Evolutionary conservation across 1,140 invertebrate genomes (phyloP), one percentile per base, ranked within the genome.

Genomic region (Ridgeia piscesae): DNA sequence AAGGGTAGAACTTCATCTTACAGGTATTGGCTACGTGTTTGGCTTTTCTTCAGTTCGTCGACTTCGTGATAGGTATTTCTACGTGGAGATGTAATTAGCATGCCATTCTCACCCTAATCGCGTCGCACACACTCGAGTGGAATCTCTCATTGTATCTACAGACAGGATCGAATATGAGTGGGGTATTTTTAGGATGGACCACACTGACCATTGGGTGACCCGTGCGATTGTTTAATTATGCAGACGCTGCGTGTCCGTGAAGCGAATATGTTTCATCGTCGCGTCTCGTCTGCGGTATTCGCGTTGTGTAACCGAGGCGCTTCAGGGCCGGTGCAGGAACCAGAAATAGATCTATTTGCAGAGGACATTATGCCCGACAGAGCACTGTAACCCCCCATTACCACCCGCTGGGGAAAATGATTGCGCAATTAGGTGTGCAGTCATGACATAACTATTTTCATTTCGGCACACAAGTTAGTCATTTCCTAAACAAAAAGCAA

Each of bases 91-190:
- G 11, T 77, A 31, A 31, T 77, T 77, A 77, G 58, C 0, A 9
- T 31, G 21, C 34, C 34, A 6, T 50, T 50, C 50, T 17, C 27
- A n/a, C 77, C 77, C 17, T 50, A 27, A 31, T 33, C 50, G 8
- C 27, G 34, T 34, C 31, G 34, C 34, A 11, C 21, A 42, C 6
- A 33, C 33, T 50, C 6, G 31, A 31, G 27, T 92, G 48, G 42
- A n/a, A 48, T 31, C 35, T 92, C n/a, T 21, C 33, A 89, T 88
- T 93, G 91, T 35, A 4, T 48, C 9, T 92, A 21, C n/a, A 17
- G 17, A 91, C 91, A 31, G 34, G 33, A 50, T 92, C 34, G 42
- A 34, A 34, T 50, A 92, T 92, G 91, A 92, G 35, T n/a, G 48
- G 35, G 33, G 9, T 50, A 34, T 33, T 50, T 48, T 34, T 50